Evolutionary conservation across 2,888 invertebrate species (phyloP).

Genomic region (Sphaerophoria taeniata): DNA sequence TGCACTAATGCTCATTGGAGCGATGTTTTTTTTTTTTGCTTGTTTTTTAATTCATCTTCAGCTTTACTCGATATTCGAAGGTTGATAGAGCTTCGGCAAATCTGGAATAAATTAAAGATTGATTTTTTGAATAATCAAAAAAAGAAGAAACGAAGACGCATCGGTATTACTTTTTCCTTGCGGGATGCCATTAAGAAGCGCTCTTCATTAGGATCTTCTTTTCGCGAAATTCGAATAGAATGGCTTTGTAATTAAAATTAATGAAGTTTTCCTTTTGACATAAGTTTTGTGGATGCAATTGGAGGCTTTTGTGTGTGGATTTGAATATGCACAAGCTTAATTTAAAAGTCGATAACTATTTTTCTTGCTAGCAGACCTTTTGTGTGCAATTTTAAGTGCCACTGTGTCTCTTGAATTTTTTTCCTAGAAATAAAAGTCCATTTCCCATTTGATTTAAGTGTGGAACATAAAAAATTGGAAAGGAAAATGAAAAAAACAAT

Average conservation of each 20-base stretch:
- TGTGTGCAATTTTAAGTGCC: no score
- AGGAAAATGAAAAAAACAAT: no score
- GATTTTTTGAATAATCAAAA: constrained; percentile 33
- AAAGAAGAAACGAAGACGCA: neutral
- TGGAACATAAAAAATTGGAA: no score
- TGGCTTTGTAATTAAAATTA: constrained; percentile 71
- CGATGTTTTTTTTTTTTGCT: constrained; percentile 35
- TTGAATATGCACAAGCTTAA: constrained; percentile 1
- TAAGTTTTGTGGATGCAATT: constrained; percentile 75
- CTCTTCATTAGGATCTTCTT: constrained; percentile 54
- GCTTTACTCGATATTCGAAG: neutral
- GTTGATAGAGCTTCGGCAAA: constrained; percentile 37
- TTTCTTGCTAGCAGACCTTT: no score
- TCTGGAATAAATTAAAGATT: constrained; percentile 65
- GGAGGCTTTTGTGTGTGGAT: neutral
- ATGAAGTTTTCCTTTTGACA: constrained; percentile 58
- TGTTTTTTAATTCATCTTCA: constrained; percentile 31
- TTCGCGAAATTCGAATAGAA: constrained; percentile 47
- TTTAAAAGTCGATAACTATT: constrained; percentile 73
- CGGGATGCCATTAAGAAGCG: constrained; percentile 48
- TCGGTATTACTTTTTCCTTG: constrained; percentile 23
- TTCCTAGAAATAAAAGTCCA: no score
- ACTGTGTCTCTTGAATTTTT: no score
- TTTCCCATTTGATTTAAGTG: no score
- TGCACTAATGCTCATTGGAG: constrained; percentile 60